Percentiles rank a stretch among this genome's conserved stretches.
Evolutionary conservation across 2,113 vertebrate species (phyloP).

Genomic region (Trachemys scripta): DNA sequence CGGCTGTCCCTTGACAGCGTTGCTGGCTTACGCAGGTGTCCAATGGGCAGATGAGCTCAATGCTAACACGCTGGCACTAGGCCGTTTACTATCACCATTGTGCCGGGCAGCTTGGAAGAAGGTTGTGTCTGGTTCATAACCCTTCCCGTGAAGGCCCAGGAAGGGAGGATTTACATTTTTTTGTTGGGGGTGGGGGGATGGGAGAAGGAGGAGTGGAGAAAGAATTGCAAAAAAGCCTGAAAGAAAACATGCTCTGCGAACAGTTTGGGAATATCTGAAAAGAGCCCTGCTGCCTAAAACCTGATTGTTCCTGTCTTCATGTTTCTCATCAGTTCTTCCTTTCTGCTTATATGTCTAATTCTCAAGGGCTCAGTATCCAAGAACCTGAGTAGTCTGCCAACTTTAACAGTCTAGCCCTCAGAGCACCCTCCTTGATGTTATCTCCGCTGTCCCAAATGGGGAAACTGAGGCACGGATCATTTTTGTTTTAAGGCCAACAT

Average conservation of each 20-base stretch:
- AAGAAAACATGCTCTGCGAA: too few species aligned
- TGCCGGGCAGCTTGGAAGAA: neutral
- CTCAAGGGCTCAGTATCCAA: neutral
- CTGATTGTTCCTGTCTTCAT: neutral
- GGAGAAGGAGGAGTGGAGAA: neutral
- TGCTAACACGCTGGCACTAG: neutral
- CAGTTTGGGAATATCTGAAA: neutral
- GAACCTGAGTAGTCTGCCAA: neutral
- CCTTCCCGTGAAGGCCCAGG: neutral
- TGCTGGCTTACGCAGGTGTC: neutral
- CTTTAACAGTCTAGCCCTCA: neutral
- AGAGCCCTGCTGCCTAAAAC: neutral
- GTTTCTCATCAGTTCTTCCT: neutral
- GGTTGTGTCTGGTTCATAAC: neutral
- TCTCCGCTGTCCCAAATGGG: neutral
- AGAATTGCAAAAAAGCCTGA: neutral
- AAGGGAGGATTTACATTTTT: neutral
- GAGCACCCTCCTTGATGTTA: neutral
- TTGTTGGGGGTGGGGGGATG: neutral
- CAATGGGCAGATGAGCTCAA: neutral
- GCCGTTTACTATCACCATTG: neutral
- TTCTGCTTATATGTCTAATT: neutral
- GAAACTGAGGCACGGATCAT: neutral
- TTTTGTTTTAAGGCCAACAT: neutral
- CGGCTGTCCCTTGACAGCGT: neutral